Percentiles rank a stretch among this genome's conserved stretches.
Conservation (phyloP, 2,797 vertebrate species). For the Enteromius paludinosus region DNA sequence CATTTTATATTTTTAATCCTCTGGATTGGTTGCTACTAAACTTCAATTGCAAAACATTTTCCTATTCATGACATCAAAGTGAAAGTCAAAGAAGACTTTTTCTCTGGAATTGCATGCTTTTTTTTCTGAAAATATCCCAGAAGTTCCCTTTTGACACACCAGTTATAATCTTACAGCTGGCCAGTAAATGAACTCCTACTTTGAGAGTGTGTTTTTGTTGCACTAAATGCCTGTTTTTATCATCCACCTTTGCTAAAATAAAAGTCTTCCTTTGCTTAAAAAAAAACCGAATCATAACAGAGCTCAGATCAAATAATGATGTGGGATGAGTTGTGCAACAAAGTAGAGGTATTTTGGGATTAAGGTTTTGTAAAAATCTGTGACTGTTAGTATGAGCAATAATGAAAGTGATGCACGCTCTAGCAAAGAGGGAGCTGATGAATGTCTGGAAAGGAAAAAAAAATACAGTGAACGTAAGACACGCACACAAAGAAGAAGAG, state of each 20-base stretch:
- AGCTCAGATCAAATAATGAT: background rate
- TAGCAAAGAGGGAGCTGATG: background rate
- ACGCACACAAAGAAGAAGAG: conserved; percentile 18
- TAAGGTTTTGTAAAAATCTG: background rate
- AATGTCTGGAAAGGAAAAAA: conserved; percentile 16
- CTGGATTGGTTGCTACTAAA: background rate
- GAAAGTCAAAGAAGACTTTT: no score
- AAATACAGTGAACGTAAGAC: conserved; percentile 28
- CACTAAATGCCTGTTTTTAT: background rate
- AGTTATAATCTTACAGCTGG: background rate
- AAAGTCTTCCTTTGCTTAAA: background rate
- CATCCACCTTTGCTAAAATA: no score
- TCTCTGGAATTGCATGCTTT: no score
- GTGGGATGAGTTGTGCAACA: background rate
- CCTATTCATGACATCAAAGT: background rate
- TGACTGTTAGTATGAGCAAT: background rate
- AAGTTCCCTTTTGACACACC: background rate
- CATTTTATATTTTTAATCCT: background rate
- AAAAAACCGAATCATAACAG: background rate
- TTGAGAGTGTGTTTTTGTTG: background rate
- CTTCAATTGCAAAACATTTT: background rate
- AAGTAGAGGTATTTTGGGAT: background rate
- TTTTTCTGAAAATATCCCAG: no score
- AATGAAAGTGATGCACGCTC: conserved; percentile 12
- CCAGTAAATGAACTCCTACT: background rate